Conservation (phyloP, 2,797 vertebrate genomes). For the Microtus agrestis region DNA sequence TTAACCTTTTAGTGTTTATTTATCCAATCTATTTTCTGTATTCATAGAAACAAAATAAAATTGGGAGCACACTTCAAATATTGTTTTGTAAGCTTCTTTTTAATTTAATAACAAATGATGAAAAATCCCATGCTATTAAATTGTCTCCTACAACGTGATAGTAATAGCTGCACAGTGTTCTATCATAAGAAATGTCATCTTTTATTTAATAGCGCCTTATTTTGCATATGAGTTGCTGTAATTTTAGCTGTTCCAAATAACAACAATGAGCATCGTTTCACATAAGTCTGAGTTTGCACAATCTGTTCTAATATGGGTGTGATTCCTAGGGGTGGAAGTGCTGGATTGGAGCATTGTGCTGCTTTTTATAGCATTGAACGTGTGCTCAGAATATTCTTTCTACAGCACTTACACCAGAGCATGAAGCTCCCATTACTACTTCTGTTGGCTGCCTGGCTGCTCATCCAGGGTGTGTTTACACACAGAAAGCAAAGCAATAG, state of each 20-base stretch:
- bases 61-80: constrained; percentile 50
- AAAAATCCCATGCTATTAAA: constrained; percentile 64
- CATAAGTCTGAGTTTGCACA: constrained; percentile 54
- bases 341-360: constrained; percentile 38
- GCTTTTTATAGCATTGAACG: constrained; percentile 48
- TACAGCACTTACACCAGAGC: not conserved
- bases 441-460: not conserved
- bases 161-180: constrained; percentile 58
- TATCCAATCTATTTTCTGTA: constrained; percentile 68
- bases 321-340: constrained; percentile 45
- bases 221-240: constrained; percentile 66
- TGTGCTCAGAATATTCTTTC: constrained; percentile 22
- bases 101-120: constrained; percentile 74
- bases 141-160: constrained; percentile 60
- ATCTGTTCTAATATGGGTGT: constrained; percentile 62
- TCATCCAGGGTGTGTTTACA: not conserved
- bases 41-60: constrained; percentile 69
- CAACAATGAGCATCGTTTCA: constrained; percentile 34
- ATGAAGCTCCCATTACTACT: not conserved
- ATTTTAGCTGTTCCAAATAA: constrained; percentile 65
- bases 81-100: constrained; percentile 68
- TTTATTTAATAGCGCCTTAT: constrained; percentile 75
- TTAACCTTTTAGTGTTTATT: constrained; percentile 75
- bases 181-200: constrained; percentile 56
- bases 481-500: not conserved